Percentiles rank a stretch among this genome's conserved stretches.
Evolutionary conservation across 2,888 invertebrate genomes (phyloP).

Genomic region (Lampropteryx suffumata): DNA sequence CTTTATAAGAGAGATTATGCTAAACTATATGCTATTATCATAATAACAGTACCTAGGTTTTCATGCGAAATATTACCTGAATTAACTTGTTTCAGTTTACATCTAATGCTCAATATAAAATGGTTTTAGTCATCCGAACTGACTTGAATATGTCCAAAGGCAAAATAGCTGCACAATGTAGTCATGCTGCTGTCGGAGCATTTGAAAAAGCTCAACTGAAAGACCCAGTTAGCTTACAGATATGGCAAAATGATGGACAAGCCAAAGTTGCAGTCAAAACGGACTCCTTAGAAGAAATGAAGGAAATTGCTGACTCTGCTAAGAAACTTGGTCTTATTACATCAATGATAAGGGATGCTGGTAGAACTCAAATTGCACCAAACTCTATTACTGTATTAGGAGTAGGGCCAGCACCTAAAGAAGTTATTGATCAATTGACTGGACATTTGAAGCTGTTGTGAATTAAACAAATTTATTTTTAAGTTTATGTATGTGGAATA

Average conservation of each 20-base stretch:
- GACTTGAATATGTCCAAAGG: constrained; percentile 98
- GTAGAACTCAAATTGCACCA: constrained; percentile 94
- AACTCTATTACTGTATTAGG: constrained; percentile 96
- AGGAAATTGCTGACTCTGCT: constrained; percentile 87
- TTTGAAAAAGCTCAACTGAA: constrained; percentile 87
- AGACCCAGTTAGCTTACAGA: constrained; percentile 82
- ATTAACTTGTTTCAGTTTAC: constrained; percentile 55
- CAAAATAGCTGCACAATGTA: constrained; percentile 96
- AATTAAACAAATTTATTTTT: constrained; percentile 36
- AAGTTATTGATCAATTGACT: constrained; percentile 90
- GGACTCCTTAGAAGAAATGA: constrained; percentile 89
- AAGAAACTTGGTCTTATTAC: constrained; percentile 86
- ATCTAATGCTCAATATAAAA: constrained; percentile 85
- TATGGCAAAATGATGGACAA: constrained; percentile 88
- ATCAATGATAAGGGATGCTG: constrained; percentile 93
- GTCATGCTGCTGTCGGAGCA: constrained; percentile 96
- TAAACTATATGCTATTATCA: too few species aligned
- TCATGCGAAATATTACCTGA: background rate
- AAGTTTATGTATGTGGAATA: too few species aligned
- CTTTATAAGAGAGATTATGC: too few species aligned
- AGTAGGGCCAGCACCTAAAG: constrained; percentile 94
- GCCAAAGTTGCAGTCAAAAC: constrained; percentile 94
- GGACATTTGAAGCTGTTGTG: constrained; percentile 94
- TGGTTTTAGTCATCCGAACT: constrained; percentile 93
- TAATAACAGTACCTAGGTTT: too few species aligned